Evolutionary conservation across 1,140 invertebrate genomes (phyloP).

Genomic region (Maniola jurtina): DNA sequence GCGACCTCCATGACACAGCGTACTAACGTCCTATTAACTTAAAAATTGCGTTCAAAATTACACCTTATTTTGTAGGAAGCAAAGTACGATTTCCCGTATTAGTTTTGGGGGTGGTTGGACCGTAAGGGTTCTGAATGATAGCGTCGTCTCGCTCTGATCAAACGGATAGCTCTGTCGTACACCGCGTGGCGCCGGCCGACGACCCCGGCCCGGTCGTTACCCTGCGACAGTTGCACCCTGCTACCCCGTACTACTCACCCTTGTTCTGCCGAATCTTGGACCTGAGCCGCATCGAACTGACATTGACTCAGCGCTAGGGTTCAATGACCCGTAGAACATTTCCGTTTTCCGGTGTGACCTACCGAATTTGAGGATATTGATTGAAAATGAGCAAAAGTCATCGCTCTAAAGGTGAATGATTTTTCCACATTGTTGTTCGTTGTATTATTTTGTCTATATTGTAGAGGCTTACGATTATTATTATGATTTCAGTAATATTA

Average conservation of each 20-base stretch:
- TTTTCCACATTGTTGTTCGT: background rate
- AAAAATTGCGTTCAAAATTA: constrained; percentile 41
- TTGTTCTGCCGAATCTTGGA: constrained; percentile 72
- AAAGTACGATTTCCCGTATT: constrained; percentile 61
- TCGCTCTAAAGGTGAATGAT: background rate
- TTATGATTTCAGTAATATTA: background rate
- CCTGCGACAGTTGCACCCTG: constrained; percentile 71
- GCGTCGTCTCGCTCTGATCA: constrained; percentile 69
- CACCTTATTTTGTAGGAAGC: constrained; percentile 54
- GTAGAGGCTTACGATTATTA: background rate
- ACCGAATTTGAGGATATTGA: constrained; percentile 32
- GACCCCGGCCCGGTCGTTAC: constrained; percentile 71
- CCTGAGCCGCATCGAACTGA: constrained; percentile 59
- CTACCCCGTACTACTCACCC: constrained; percentile 67
- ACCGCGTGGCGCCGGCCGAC: constrained; percentile 69
- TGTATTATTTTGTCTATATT: background rate
- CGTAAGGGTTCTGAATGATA: constrained; percentile 61
- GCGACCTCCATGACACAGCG: constrained; percentile 27
- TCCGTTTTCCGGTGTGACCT: constrained; percentile 62
- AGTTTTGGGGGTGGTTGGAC: constrained; percentile 56
- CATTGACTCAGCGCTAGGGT: constrained; percentile 68
- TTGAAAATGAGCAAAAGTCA: constrained; percentile 8
- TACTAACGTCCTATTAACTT: constrained; percentile 43
- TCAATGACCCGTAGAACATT: constrained; percentile 58
- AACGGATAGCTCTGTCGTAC: constrained; percentile 64